Percentiles rank a stretch among this genome's conserved stretches.
Evolutionary conservation across 2,113 vertebrate genomes (phyloP).

Genomic region (Zosterops japonicus): DNA sequence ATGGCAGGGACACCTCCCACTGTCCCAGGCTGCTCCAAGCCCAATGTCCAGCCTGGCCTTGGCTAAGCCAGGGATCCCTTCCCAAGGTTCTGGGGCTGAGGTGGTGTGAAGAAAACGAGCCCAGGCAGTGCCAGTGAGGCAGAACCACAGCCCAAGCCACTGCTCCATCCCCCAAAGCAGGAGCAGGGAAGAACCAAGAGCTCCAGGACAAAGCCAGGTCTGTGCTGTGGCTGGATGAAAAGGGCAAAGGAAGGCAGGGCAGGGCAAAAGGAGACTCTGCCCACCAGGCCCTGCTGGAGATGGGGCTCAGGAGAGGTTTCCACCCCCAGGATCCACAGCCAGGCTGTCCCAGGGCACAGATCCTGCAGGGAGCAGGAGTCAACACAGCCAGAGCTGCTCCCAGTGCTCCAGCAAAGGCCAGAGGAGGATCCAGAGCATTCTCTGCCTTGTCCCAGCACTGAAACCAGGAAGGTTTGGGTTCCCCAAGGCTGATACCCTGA

Average conservation of each 20-base stretch:
- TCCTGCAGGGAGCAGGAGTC: not conserved
- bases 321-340: not conserved
- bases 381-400: not conserved
- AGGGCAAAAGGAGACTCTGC: not conserved
- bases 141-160: accelerated
- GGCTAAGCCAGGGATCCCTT: not conserved
- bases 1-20: not conserved
- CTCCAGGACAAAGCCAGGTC: accelerated
- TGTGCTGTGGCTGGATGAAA: accelerated
- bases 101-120: accelerated
- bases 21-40: not conserved
- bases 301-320: not conserved
- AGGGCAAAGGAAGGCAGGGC: not conserved
- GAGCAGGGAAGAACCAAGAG: not conserved
- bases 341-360: not conserved
- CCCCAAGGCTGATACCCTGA: not conserved
- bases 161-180: accelerated
- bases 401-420: not conserved
- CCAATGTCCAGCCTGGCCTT: accelerated
- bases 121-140: accelerated
- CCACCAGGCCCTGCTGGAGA: not conserved
- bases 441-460: not conserved
- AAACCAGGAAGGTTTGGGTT: not conserved
- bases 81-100: accelerated
- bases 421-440: not conserved